phyloP scores from a whole-genome alignment of 2,888 invertebrate species.

The Saturnia japonica region DNA sequence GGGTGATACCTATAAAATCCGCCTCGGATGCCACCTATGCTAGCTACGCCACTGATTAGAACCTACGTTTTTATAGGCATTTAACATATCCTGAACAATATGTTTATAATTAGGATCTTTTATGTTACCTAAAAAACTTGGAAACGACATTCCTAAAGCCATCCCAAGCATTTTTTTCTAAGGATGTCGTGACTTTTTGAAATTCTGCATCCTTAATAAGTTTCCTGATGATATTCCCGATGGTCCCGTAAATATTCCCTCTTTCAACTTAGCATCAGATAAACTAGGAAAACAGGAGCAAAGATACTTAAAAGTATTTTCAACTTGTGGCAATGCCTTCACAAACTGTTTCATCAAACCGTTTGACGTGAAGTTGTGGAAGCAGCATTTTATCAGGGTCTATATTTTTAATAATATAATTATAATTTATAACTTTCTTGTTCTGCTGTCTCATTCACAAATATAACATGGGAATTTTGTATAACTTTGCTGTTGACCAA shows the following conservation, averaged over 20 bases:
- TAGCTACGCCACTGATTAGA: too few species aligned
- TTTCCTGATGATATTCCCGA: too few species aligned
- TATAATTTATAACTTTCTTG: conserved; percentile 6
- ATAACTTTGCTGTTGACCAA: neutral
- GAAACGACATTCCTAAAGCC: neutral
- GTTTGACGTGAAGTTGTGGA: too few species aligned
- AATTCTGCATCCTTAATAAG: too few species aligned
- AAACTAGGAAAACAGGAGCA: neutral
- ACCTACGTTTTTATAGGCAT: neutral
- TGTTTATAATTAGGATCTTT: too few species aligned
- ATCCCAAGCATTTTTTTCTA: neutral
- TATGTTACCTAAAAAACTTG: neutral
- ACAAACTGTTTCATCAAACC: too few species aligned
- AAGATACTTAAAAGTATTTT: neutral
- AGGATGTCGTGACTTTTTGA: neutral
- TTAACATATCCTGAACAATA: too few species aligned
- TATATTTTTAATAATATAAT: neutral
- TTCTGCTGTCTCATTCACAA: conserved; percentile 1
- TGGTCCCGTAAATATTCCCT: too few species aligned
- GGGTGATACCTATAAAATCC: too few species aligned
- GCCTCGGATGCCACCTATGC: too few species aligned
- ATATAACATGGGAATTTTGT: neutral
- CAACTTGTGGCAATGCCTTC: neutral
- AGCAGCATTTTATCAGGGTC: too few species aligned
- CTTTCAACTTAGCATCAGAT: too few species aligned